Conservation (phyloP, 2,113 vertebrate species). For the Platysteira castanea region DNA sequence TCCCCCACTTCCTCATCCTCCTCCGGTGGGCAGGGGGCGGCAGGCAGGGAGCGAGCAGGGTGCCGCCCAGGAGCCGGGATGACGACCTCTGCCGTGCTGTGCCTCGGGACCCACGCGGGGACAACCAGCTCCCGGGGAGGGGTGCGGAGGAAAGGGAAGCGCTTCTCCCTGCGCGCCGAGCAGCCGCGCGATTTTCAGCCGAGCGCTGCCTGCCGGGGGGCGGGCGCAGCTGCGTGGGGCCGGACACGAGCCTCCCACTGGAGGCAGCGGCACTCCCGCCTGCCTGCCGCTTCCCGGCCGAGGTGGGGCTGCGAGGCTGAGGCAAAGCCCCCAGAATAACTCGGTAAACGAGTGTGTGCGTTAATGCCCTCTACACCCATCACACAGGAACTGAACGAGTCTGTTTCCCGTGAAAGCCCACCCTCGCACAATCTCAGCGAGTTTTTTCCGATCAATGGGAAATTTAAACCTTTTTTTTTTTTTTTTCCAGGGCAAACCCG, state of each 20-base stretch:
- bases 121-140: background rate
- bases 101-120: background rate
- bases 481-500: background rate
- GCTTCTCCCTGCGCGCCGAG: background rate
- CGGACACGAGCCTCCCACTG: background rate
- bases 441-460: background rate
- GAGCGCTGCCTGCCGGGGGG: background rate
- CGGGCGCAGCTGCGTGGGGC: constrained; percentile 3
- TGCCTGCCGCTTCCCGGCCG: background rate
- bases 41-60: background rate
- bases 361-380: background rate
- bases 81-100: background rate
- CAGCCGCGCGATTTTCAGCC: background rate
- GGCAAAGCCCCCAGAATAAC: background rate
- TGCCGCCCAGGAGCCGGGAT: background rate
- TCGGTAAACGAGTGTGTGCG: background rate
- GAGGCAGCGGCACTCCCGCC: background rate
- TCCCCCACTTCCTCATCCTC: background rate
- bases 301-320: background rate
- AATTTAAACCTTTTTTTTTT: constrained; percentile 43
- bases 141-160: background rate
- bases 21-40: background rate
- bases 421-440: constrained; percentile 32
- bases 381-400: background rate
- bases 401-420: background rate